phyloP scores from a whole-genome alignment of 2,113 vertebrate species.

The Oenanthe oenanthe region DNA sequence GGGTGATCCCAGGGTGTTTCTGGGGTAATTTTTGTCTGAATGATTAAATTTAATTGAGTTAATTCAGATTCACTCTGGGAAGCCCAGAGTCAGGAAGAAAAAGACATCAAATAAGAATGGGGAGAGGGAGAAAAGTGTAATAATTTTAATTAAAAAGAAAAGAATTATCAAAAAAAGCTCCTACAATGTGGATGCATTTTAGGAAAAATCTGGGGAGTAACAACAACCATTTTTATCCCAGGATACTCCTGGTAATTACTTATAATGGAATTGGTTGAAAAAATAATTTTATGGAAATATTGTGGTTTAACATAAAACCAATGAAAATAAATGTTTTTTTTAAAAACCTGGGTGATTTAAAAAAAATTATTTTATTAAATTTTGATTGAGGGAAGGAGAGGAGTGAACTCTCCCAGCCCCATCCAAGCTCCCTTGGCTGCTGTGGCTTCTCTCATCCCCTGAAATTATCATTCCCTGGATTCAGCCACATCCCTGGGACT shows the following conservation, averaged over 20 bases:
- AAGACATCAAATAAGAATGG: neutral
- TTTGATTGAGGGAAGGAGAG: neutral
- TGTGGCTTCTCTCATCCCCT: neutral
- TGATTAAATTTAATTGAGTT: neutral
- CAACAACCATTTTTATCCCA: neutral
- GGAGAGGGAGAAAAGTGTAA: neutral
- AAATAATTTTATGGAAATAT: neutral
- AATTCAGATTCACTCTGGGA: neutral
- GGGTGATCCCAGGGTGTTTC: neutral
- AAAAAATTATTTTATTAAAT: neutral
- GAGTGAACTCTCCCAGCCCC: neutral
- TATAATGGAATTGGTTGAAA: neutral
- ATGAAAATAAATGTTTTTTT: neutral
- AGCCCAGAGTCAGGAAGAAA: neutral
- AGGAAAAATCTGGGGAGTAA: neutral
- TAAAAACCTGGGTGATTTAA: rapidly evolving
- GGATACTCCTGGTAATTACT: neutral
- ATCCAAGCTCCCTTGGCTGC: neutral
- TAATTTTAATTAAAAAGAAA: neutral
- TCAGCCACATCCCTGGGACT: neutral
- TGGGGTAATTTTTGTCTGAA: neutral
- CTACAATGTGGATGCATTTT: neutral
- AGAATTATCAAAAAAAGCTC: neutral
- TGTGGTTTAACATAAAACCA: neutral
- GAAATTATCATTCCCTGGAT: neutral